A percentile compares a stretch with the other conserved stretches of the same genome.
Evolutionary conservation across 2,113 vertebrate genomes (phyloP).

Genomic region (Neolamprologus sp.): DNA sequence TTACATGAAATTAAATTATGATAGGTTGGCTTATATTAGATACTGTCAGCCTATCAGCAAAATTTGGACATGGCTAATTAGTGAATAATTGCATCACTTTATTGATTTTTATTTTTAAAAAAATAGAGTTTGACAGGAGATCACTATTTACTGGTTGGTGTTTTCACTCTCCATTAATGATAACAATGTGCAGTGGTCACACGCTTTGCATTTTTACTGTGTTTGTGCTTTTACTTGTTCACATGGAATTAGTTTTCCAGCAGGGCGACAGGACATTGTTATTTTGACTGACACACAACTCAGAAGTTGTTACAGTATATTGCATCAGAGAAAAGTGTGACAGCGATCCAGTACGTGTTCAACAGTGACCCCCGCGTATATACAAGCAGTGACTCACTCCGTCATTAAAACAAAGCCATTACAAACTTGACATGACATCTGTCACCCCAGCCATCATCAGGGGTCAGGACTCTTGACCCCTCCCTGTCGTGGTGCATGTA

Average conservation of each 20-base stretch:
- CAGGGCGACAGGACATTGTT: conserved; percentile 17
- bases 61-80: conserved; percentile 13
- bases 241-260: not conserved
- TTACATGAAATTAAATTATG: not conserved
- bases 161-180: not conserved
- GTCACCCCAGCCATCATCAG: conserved; percentile 59
- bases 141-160: not conserved
- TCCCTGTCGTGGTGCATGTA: conserved; percentile 47
- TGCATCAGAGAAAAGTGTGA: conserved; percentile 52
- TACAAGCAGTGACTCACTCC: conserved; percentile 28
- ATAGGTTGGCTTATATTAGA: not conserved
- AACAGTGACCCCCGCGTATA: conserved; percentile 3
- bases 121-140: not conserved
- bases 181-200: not conserved
- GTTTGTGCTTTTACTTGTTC: not conserved
- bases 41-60: not conserved
- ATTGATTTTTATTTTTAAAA: accelerated
- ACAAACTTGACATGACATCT: conserved; percentile 66
- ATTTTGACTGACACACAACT: conserved; percentile 50
- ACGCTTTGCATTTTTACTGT: not conserved
- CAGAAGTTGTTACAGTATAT: conserved; percentile 49
- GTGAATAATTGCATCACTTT: not conserved
- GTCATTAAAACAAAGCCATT: conserved; percentile 57
- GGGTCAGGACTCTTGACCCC: conserved; percentile 63
- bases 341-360: conserved; percentile 39